Conservation (phyloP, 2,797 vertebrate genomes). For the Lutjanus campechanus region DNA sequence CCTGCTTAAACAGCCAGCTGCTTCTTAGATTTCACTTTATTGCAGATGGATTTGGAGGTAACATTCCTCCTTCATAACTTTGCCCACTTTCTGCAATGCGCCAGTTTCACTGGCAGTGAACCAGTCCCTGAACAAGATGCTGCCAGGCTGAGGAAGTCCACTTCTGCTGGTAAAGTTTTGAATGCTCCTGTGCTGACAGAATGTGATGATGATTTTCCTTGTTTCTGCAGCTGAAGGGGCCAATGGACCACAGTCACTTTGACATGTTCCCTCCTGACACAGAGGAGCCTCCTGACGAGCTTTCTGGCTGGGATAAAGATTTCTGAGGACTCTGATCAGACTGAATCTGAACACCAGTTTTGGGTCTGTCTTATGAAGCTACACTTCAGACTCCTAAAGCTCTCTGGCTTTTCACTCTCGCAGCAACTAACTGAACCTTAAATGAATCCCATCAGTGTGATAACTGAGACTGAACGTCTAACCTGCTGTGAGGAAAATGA, state of each 20-base stretch:
- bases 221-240: slow-evolving; percentile 80
- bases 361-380: not conserved
- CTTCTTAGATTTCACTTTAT: not conserved
- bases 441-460: not conserved
- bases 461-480: not conserved
- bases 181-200: not conserved
- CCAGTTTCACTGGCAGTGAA: not conserved
- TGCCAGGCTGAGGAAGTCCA: not conserved
- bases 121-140: not conserved
- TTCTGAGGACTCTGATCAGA: slow-evolving; percentile 74
- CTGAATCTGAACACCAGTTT: not conserved
- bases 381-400: not conserved
- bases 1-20: not conserved
- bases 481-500: not conserved
- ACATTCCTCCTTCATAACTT: not conserved
- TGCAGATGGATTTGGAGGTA: not conserved
- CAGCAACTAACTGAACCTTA: not conserved
- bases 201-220: not conserved
- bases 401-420: not conserved
- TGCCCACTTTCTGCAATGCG: not conserved
- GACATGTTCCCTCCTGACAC: slow-evolving; percentile 85
- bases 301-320: slow-evolving; percentile 88
- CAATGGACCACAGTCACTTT: slow-evolving; percentile 86
- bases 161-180: not conserved
- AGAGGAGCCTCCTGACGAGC: slow-evolving; percentile 84